These are phyloP conservation scores for Cygnus buccinator DNA, from an alignment of 2,113 vertebrate genomes.

Conservation along the genomic window DNA sequence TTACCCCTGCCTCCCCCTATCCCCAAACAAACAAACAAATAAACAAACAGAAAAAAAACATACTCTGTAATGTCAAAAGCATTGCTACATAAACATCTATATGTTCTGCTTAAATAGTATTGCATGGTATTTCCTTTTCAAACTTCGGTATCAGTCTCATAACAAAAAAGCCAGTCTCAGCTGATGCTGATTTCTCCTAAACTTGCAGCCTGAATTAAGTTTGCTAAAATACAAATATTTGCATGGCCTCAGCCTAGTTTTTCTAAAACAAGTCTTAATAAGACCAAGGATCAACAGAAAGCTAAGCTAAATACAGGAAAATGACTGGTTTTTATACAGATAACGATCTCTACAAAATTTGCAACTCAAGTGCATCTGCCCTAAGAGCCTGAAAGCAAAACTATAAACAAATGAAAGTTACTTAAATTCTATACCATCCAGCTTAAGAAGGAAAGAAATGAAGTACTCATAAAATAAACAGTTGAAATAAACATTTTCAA, in stretches of 20 bases:
- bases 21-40: too few relatives aligned
- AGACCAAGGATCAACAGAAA: background rate
- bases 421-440: background rate
- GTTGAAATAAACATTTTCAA: background rate
- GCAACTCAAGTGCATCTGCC: background rate
- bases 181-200: background rate
- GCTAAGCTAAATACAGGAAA: background rate
- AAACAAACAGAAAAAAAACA: background rate
- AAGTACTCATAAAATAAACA: background rate
- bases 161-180: background rate
- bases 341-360: background rate
- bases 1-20: too few relatives aligned
- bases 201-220: background rate
- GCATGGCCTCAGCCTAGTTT: background rate
- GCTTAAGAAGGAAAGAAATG: background rate
- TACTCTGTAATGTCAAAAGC: background rate
- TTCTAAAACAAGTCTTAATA: background rate
- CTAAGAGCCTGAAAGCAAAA: background rate
- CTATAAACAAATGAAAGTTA: background rate
- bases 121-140: background rate
- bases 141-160: background rate
- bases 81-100: background rate
- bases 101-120: background rate
- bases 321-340: background rate
- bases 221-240: conserved; percentile 11